Base-by-base conservation (phyloP, 2,888 invertebrate species). In the Synanthedon tipuliformis region DNA sequence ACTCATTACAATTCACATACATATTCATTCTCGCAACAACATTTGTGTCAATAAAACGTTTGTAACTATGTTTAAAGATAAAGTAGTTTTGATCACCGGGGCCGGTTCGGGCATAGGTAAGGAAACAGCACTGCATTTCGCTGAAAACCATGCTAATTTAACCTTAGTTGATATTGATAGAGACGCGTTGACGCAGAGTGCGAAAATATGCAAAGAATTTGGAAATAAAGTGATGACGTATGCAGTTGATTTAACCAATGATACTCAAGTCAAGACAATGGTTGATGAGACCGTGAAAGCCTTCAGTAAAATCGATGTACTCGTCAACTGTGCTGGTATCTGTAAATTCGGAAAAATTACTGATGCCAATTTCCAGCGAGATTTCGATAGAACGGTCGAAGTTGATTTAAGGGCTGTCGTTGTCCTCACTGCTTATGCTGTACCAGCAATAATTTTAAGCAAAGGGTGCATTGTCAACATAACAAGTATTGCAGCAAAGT, bases 41-140 rank as follows among this genome's bases (percentile, higher is more conserved):
- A 7, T 27, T 27, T 27, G 27, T 27, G 27, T 1, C 27, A 7
- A 48, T 48, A 48, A 13, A 48, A 15, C 27, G 27, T 27, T 27
- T 27, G 5, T 27, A 27, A 7, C 27, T 7, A 27, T 27, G 27
- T 75, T 74, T 51, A 53, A 62, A 27, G 69, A 70, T 57, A 71
- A 74, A 69, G 63, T 71, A 3, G 67, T 73, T 3, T 41, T 72
- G 51, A 57, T 76, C 51, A 75, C 77, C 3, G 71, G 74, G 41
- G 73, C 71, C 7, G 61, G 64, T 8, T 72, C 70, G 0, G 73
- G 72, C 10, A 66, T 76, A 4, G 75, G 76, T n/a, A 68, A 70
- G 61, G 66, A 66, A 11, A 63, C 66, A 40, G 68, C 75, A 40
- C 40, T 65, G 50, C 56, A 65, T 55, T 74, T 76, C 55, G 66